Conservation (phyloP, 2,888 invertebrate species). For the Eupithecia centaureata region DNA sequence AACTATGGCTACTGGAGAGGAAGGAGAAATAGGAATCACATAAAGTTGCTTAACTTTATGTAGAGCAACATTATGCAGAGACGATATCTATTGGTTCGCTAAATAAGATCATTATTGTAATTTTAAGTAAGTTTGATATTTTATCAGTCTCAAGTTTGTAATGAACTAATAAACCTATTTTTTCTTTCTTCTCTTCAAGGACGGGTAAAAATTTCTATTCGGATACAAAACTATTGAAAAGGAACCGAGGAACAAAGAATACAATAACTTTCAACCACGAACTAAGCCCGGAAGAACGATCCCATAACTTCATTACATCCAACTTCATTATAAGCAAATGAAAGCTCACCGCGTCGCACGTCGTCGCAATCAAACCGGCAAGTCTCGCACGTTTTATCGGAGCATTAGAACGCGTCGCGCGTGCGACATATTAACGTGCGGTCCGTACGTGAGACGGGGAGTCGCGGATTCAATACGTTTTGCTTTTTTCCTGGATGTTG, state of each 20-base stretch:
- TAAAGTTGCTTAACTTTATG: no score
- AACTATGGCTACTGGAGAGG: no score
- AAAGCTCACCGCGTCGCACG: conserved; percentile 51
- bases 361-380: conserved; percentile 75
- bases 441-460: conserved; percentile 67
- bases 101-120: no score
- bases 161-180: no score
- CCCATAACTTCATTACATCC: conserved; percentile 25
- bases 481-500: conserved; percentile 42
- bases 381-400: conserved; percentile 67
- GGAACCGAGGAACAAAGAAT: not conserved
- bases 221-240: no score
- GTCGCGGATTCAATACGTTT: conserved; percentile 46
- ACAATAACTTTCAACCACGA: not conserved
- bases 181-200: no score
- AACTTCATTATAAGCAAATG: conserved; percentile 31
- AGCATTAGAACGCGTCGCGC: conserved; percentile 69
- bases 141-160: no score
- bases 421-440: conserved; percentile 76
- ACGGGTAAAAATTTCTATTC: no score
- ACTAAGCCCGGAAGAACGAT: conserved; percentile 4
- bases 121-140: no score
- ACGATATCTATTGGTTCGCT: no score
- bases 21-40: no score
- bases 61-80: no score